Percentiles rank a stretch among this genome's conserved stretches.
Conservation (phyloP, 2,113 vertebrate species). For the Lepisosteus oculatus region DNA sequence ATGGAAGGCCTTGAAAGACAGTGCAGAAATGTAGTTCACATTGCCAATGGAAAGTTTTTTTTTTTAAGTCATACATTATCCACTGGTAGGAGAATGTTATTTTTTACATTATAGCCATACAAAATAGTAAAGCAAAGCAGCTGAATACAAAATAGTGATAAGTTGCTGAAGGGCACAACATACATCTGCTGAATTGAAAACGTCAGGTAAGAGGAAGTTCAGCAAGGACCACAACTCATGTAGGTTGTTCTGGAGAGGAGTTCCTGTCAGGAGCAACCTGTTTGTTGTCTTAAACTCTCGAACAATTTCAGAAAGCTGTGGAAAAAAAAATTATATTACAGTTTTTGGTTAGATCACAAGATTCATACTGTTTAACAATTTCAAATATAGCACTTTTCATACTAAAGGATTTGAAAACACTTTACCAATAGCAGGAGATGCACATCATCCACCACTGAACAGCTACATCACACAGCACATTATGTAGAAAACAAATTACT, state of each 20-base stretch:
- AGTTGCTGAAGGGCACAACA: background rate
- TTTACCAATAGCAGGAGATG: too few species aligned
- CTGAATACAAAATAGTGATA: background rate
- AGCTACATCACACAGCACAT: too few species aligned
- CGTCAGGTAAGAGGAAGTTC: slow-evolving; percentile 85
- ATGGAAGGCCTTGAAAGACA: background rate
- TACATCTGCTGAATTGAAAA: slow-evolving; percentile 87
- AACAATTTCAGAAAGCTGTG: slow-evolving; percentile 83
- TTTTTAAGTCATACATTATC: background rate
- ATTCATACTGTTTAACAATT: too few species aligned
- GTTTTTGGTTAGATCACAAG: background rate
- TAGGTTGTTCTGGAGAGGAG: slow-evolving; percentile 84
- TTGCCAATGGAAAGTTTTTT: background rate
- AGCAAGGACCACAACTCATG: slow-evolving; percentile 87
- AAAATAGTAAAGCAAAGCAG: background rate
- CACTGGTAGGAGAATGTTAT: background rate
- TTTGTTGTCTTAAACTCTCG: slow-evolving; percentile 89
- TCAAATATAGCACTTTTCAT: too few species aligned
- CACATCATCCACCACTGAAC: too few species aligned
- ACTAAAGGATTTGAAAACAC: too few species aligned
- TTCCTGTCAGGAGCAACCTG: slow-evolving; percentile 81
- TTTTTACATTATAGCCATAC: background rate
- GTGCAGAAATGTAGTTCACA: background rate
- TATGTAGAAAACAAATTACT: too few species aligned
- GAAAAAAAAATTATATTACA: background rate